Evolutionary conservation across 1,140 invertebrate genomes (phyloP).

Genomic region (Orius insidiosus): DNA sequence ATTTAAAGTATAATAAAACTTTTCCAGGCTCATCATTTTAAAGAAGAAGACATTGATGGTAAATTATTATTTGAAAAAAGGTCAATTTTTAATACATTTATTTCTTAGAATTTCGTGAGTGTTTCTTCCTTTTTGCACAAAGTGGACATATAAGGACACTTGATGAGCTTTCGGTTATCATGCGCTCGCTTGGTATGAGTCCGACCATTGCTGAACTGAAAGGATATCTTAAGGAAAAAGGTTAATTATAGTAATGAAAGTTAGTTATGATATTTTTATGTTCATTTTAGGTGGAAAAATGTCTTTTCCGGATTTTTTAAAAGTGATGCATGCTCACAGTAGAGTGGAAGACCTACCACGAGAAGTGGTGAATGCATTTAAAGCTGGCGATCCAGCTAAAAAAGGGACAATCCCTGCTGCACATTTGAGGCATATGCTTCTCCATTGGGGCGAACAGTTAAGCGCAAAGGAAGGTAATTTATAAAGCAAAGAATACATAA

Average conservation of each 20-base stretch:
- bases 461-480: constrained; percentile 71
- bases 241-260: constrained; percentile 24
- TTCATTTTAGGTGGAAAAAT: constrained; percentile 59
- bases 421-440: constrained; percentile 72
- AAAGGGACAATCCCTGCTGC: constrained; percentile 61
- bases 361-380: constrained; percentile 80
- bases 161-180: constrained; percentile 82
- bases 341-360: constrained; percentile 70
- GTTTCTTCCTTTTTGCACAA: constrained; percentile 81
- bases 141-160: constrained; percentile 70
- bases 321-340: constrained; percentile 84
- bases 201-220: constrained; percentile 81
- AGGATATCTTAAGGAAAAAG: constrained; percentile 67
- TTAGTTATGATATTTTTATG: neutral
- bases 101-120: constrained; percentile 78
- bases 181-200: constrained; percentile 82
- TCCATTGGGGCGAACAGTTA: constrained; percentile 80
- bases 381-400: constrained; percentile 56
- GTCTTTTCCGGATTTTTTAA: constrained; percentile 88
- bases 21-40: constrained; percentile 59
- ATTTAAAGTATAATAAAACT: too few relatives aligned
- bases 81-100: constrained; percentile 1
- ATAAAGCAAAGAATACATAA: too few relatives aligned
- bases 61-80: constrained; percentile 21
- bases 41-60: constrained; percentile 72